Evolutionary conservation across 2,797 vertebrate genomes (phyloP).

Genomic region (Carcharodon carcharias): DNA sequence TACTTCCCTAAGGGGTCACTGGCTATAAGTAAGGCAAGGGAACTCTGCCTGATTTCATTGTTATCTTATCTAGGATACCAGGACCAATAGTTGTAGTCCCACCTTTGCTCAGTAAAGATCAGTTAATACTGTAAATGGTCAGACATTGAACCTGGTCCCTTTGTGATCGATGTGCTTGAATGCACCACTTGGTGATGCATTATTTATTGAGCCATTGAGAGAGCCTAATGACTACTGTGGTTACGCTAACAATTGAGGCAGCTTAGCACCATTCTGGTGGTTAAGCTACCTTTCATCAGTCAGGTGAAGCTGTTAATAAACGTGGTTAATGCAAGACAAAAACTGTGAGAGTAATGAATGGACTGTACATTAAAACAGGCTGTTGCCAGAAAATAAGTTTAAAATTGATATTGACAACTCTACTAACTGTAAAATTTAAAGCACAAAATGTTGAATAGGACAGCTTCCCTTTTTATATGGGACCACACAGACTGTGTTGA

Average conservation of each 20-base stretch:
- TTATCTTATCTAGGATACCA: background rate
- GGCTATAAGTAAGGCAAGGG: background rate
- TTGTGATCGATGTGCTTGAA: background rate
- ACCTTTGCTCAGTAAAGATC: background rate
- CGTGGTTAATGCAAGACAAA: background rate
- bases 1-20: background rate
- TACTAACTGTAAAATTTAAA: background rate
- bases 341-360: background rate
- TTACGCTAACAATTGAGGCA: background rate
- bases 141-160: background rate
- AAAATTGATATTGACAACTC: background rate
- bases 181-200: background rate
- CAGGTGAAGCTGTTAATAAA: background rate
- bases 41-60: background rate
- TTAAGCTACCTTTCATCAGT: background rate
- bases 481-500: conserved; percentile 26
- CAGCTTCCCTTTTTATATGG: conserved; percentile 26
- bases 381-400: background rate
- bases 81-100: background rate
- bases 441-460: background rate
- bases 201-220: background rate
- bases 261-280: background rate
- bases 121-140: background rate
- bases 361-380: background rate
- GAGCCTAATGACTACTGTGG: background rate